Conservation (phyloP, 2,797 vertebrate genomes). For the Cuniculus paca region DNA sequence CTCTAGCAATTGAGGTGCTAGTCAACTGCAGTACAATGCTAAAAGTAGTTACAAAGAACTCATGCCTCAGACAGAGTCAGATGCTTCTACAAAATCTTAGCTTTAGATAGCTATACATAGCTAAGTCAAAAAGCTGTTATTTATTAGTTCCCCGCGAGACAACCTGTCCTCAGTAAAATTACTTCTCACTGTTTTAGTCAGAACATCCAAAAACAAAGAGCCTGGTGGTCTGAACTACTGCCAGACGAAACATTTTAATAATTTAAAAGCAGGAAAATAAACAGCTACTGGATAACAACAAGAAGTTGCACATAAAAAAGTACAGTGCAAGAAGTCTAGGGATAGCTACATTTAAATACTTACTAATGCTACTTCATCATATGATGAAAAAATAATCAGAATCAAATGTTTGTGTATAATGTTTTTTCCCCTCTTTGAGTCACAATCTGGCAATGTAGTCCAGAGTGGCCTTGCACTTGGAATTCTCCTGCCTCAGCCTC, state of each 20-base stretch:
- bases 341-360: not conserved
- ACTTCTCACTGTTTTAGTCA: constrained; percentile 19
- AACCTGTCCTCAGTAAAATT: constrained; percentile 45
- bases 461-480: not conserved
- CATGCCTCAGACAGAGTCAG: not conserved
- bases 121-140: not conserved
- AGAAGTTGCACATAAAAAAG: constrained; percentile 26
- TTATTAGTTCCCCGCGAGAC: not conserved
- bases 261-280: not conserved
- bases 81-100: constrained; percentile 32
- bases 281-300: constrained; percentile 10
- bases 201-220: not conserved
- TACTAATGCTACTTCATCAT: not conserved
- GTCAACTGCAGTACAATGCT: not conserved
- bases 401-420: not conserved
- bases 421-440: not conserved
- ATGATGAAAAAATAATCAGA: constrained; percentile 54
- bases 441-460: not conserved
- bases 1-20: not conserved
- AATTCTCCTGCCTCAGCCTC: not conserved
- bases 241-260: not conserved
- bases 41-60: not conserved
- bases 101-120: not conserved
- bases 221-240: not conserved
- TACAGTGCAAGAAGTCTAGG: not conserved